These are phyloP conservation scores for Sarcophaga bullata DNA, from an alignment of 1,140 invertebrate species.

Conservation along the genomic window DNA sequence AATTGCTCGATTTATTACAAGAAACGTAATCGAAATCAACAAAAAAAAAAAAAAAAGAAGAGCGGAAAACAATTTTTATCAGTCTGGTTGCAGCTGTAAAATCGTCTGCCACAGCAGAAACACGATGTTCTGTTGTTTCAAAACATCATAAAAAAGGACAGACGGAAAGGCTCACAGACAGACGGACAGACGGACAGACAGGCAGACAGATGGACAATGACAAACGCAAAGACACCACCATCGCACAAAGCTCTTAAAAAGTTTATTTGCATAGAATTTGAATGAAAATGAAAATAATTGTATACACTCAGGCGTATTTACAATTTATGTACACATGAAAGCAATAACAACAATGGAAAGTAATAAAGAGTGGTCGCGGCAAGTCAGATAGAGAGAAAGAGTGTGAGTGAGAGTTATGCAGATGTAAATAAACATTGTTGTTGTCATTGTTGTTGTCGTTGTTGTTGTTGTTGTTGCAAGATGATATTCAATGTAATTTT, in stretches of 20 bases:
- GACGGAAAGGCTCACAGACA: background rate
- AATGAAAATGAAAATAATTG: background rate
- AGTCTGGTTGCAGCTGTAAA: background rate
- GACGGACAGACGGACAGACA: background rate
- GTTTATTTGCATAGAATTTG: background rate
- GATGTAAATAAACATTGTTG: slow-evolving; percentile 16
- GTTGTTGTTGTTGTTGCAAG: background rate
- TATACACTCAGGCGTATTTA: background rate
- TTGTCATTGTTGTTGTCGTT: background rate
- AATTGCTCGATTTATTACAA: background rate
- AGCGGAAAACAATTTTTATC: background rate
- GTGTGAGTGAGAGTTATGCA: background rate
- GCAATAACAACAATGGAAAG: too few species aligned
- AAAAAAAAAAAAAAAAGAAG: background rate
- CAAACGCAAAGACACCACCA: background rate
- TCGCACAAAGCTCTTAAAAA: background rate
- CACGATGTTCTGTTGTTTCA: background rate
- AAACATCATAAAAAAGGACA: background rate
- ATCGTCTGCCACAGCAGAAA: background rate
- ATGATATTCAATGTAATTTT: too few species aligned
- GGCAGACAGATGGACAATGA: background rate
- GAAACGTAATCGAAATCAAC: background rate
- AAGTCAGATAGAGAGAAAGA: background rate
- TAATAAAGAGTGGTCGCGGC: too few species aligned
- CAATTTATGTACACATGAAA: background rate